Conservation (phyloP, 2,113 vertebrate genomes). For the Sinosuthora webbiana region DNA sequence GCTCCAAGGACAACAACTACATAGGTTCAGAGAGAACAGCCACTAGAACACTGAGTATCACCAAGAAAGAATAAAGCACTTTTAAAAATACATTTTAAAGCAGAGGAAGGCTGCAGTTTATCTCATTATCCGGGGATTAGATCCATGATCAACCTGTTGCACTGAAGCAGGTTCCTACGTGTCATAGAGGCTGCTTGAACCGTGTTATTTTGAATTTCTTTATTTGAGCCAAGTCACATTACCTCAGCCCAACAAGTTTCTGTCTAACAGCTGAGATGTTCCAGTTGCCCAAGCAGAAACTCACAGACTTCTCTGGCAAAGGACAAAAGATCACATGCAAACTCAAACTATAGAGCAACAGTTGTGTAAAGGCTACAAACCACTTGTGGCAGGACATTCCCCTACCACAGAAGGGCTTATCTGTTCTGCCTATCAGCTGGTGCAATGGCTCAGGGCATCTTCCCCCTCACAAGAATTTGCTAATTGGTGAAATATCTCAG, state of each 20-base stretch:
- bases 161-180: neutral
- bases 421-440: neutral
- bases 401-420: neutral
- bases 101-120: neutral
- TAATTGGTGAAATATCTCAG: neutral
- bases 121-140: neutral
- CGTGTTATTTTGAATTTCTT: neutral
- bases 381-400: neutral
- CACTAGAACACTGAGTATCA: neutral
- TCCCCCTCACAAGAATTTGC: neutral
- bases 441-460: neutral
- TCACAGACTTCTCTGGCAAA: neutral
- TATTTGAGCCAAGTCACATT: neutral
- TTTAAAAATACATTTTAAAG: neutral
- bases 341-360: neutral
- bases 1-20: neutral
- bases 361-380: neutral
- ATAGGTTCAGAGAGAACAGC: neutral
- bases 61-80: neutral
- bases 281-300: neutral
- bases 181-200: neutral
- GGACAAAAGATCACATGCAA: neutral
- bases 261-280: neutral
- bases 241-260: neutral
- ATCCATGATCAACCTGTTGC: neutral